phyloP scores from a whole-genome alignment of 2,797 vertebrate genomes.

The Urophycis tenuis region DNA sequence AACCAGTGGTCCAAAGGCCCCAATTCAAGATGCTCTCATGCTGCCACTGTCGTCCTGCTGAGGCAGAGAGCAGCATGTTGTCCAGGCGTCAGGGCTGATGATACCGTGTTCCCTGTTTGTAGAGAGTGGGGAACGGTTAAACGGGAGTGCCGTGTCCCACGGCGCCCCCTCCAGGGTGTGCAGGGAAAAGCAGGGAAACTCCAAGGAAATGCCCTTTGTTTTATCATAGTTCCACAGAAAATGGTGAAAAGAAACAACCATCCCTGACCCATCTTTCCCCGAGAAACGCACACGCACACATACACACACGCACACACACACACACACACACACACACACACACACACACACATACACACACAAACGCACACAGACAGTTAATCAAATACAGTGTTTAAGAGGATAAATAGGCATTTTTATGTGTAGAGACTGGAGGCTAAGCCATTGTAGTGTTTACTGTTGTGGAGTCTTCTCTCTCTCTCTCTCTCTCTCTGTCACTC shows the following conservation, averaged over 20 bases:
- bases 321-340: not conserved
- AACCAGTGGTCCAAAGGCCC: not conserved
- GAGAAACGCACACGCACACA: not conserved
- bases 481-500: not conserved
- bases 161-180: not conserved
- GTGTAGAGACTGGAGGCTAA: conserved; percentile 22
- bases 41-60: not conserved
- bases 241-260: conserved; percentile 21
- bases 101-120: conserved; percentile 15
- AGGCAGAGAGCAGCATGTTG: conserved; percentile 9
- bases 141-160: too few relatives aligned
- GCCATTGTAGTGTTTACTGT: conserved; percentile 22
- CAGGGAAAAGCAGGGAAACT: conserved; percentile 28
- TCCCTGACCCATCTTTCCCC: not conserved
- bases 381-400: conserved; percentile 30
- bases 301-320: too few relatives aligned
- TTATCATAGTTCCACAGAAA: conserved; percentile 31
- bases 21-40: not conserved
- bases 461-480: conserved; percentile 6
- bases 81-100: not conserved
- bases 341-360: conserved; percentile 3
- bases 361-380: not conserved
- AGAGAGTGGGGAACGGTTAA: too few relatives aligned
- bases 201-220: conserved; percentile 38
- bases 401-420: conserved; percentile 29